Evolutionary conservation across 2,113 vertebrate genomes (phyloP).

Genomic region (Thymallus thymallus): DNA sequence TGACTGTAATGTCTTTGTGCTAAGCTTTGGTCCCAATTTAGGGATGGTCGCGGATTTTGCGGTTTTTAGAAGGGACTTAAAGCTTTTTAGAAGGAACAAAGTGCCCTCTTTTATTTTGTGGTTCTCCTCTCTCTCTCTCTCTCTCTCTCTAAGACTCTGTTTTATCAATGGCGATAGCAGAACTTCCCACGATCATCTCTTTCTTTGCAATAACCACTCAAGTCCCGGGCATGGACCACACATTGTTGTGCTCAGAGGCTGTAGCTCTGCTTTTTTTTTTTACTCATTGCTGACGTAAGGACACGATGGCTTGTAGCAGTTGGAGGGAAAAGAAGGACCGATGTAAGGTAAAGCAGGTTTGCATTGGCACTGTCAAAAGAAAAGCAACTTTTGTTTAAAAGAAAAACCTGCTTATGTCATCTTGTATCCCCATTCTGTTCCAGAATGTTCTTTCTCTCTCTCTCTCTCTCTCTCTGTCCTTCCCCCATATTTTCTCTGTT

Average conservation of each 20-base stretch:
- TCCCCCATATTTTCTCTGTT: constrained; percentile 54
- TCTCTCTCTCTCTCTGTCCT: constrained; percentile 73
- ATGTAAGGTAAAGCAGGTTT: constrained; percentile 83
- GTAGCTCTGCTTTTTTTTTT: constrained; percentile 45
- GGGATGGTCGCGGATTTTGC: constrained; percentile 3
- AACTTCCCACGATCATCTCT: constrained; percentile 22
- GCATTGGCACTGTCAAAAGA: constrained; percentile 63
- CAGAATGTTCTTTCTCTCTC: constrained; percentile 41
- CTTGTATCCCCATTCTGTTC: constrained; percentile 45
- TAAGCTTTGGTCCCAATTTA: background rate
- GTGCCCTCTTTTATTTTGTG: constrained; percentile 28
- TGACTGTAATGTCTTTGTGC: constrained; percentile 28
- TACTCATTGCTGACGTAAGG: constrained; percentile 72
- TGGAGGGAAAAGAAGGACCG: constrained; percentile 42
- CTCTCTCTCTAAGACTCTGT: background rate
- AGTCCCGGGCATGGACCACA: constrained; percentile 71
- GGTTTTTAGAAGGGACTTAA: constrained; percentile 44
- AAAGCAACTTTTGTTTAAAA: constrained; percentile 48
- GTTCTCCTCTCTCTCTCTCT: background rate
- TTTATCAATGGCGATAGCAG: constrained; percentile 25
- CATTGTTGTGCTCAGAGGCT: constrained; percentile 76
- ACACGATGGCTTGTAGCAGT: constrained; percentile 81
- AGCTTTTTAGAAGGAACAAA: constrained; percentile 56
- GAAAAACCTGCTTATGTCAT: constrained; percentile 77
- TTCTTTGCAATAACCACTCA: constrained; percentile 31